phyloP scores from a whole-genome alignment of 2,888 invertebrate genomes.

The Polylopha cassiicola region DNA sequence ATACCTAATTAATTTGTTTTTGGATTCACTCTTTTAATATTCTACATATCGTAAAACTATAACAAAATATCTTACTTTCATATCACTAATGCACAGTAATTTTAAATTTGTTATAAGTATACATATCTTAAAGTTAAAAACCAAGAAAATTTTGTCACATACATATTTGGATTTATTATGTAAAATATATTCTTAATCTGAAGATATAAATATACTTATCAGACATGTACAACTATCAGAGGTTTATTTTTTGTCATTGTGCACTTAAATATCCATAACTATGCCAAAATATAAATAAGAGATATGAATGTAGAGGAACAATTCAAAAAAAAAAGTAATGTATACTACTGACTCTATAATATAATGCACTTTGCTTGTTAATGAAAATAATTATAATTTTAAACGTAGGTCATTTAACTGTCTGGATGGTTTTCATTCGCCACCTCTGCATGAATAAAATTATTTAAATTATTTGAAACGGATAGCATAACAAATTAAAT shows the following conservation, averaged over 20 bases:
- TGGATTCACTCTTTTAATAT: too few species aligned
- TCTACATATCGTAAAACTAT: constrained; percentile 25
- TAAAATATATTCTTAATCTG: constrained; percentile 10
- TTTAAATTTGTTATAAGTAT: constrained; percentile 20
- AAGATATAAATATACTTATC: not conserved
- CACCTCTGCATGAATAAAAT: not conserved
- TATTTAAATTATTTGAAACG: not conserved
- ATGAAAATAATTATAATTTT: constrained; percentile 15
- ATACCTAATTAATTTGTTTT: too few species aligned
- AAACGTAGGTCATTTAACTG: constrained; percentile 8
- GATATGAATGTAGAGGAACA: constrained; percentile 14
- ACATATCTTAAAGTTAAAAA: constrained; percentile 1
- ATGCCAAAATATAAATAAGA: constrained; percentile 21
- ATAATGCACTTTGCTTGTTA: constrained; percentile 17
- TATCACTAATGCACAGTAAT: constrained; percentile 26
- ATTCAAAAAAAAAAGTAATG: constrained; percentile 7
- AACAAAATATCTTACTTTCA: constrained; percentile 26
- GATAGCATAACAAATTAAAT: not conserved
- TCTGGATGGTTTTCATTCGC: constrained; percentile 19
- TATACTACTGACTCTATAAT: constrained; percentile 17
- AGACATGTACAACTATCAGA: too few species aligned
- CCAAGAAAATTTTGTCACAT: not conserved
- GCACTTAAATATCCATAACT: constrained; percentile 12
- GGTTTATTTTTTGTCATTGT: too few species aligned
- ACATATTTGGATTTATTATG: constrained; percentile 14